These are phyloP conservation scores for Acanthaster planci DNA, from an alignment of 35 echinoderm and acorn worm genomes.

Conservation along the genomic window DNA sequence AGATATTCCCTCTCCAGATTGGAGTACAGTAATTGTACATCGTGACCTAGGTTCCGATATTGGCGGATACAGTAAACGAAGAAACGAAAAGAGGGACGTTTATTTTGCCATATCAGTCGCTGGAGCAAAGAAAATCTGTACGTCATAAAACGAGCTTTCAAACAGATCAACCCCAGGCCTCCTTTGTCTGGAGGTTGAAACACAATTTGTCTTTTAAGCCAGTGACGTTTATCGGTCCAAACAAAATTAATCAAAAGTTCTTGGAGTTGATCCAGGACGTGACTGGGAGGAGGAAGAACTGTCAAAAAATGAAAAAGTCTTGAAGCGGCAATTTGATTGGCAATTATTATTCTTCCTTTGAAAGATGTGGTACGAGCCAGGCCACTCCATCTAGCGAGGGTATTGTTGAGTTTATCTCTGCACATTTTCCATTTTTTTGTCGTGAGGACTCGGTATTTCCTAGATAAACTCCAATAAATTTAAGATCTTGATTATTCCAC, in stretches of 20 bases:
- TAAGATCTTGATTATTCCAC: slow-evolving; percentile 7
- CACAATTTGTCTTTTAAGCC: slow-evolving; percentile 1
- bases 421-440: slow-evolving; percentile 10
- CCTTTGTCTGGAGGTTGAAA: slow-evolving; percentile 33
- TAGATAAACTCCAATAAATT: slow-evolving; percentile 16
- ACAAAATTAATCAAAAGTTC: slow-evolving; percentile 7
- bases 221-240: slow-evolving; percentile 14
- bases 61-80: background rate
- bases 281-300: background rate
- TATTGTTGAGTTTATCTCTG: background rate
- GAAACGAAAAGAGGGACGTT: slow-evolving; percentile 8
- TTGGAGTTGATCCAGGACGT: background rate
- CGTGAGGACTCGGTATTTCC: slow-evolving; percentile 11
- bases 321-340: slow-evolving; percentile 45
- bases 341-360: background rate
- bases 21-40: background rate
- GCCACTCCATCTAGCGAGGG: background rate
- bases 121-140: slow-evolving; percentile 26
- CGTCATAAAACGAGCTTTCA: slow-evolving; percentile 24
- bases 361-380: background rate
- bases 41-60: slow-evolving; percentile 13
- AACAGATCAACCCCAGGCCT: slow-evolving; percentile 9
- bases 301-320: slow-evolving; percentile 29
- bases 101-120: background rate
- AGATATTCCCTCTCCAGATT: background rate